Percentiles rank a stretch among this genome's conserved stretches.
Evolutionary conservation across 2,797 vertebrate genomes (phyloP).

Genomic region (Propithecus deckenii): DNA sequence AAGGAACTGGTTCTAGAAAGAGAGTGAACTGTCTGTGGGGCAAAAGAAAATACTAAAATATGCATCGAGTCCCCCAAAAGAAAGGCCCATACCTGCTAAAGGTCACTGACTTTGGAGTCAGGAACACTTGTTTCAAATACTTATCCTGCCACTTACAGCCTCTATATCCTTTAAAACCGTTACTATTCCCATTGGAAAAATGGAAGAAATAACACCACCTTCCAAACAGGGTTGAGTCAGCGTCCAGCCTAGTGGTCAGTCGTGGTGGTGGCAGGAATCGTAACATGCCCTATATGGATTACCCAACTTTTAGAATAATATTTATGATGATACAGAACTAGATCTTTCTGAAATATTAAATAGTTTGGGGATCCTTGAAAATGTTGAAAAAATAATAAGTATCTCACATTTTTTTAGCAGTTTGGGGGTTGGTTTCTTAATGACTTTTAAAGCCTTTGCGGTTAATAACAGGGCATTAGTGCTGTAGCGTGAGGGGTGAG

Average conservation of each 20-base stretch:
- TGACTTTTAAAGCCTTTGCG: not conserved
- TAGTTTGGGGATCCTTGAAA: not conserved
- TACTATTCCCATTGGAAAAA: not conserved
- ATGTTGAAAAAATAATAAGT: not conserved
- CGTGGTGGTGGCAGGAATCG: not conserved
- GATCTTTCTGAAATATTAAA: not conserved
- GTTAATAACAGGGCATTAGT: not conserved
- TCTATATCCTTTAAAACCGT: not conserved
- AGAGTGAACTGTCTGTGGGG: not conserved
- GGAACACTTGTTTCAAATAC: not conserved
- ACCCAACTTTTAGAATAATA: not conserved
- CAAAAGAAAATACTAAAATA: not conserved
- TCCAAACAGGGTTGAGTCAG: not conserved
- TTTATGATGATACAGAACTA: not conserved
- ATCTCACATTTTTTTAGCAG: not conserved
- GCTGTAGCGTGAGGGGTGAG: too few relatives aligned
- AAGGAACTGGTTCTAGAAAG: not conserved
- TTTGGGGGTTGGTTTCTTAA: not conserved
- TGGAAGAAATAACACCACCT: not conserved
- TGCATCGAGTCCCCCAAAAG: not conserved
- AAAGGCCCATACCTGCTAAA: not conserved
- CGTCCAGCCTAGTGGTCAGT: not conserved
- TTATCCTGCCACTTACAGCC: not conserved
- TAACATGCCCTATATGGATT: not conserved
- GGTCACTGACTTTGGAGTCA: not conserved